Conservation (phyloP, 2,797 vertebrate genomes). For the Geotrypetes seraphini region DNA sequence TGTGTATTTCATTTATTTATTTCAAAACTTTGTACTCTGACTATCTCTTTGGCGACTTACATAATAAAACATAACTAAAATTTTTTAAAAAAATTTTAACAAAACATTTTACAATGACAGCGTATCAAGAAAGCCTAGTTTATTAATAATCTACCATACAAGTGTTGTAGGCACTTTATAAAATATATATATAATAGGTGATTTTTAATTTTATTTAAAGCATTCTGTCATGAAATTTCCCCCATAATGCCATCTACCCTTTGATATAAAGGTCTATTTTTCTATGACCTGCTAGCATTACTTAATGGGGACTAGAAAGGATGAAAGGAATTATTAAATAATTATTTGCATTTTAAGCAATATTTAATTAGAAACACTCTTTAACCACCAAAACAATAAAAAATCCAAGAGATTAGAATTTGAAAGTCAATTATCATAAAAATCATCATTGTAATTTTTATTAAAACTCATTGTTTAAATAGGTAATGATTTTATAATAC, state of each 20-base stretch:
- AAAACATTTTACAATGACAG: too few relatives aligned
- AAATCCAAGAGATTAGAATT: slow-evolving; percentile 83
- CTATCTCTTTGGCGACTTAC: too few relatives aligned
- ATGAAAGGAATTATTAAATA: slow-evolving; percentile 50
- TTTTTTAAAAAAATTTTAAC: too few relatives aligned
- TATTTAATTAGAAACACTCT: slow-evolving; percentile 92
- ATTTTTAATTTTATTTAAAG: too few relatives aligned
- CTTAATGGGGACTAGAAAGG: slow-evolving; percentile 49
- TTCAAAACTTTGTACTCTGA: too few relatives aligned
- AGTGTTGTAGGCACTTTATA: too few relatives aligned
- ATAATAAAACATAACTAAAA: too few relatives aligned
- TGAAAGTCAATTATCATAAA: slow-evolving; percentile 99
- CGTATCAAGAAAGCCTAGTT: too few relatives aligned
- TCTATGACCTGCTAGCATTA: slow-evolving; percentile 54
- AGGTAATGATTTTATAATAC: slow-evolving; percentile 99
- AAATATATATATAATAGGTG: too few relatives aligned
- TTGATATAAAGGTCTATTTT: slow-evolving; percentile 35
- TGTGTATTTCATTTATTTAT: too few relatives aligned
- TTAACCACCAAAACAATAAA: slow-evolving; percentile 84
- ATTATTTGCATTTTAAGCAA: slow-evolving; percentile 83
- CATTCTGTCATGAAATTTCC: too few relatives aligned
- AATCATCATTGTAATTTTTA: slow-evolving; percentile 99
- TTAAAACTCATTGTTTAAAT: slow-evolving; percentile 96
- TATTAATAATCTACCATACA: too few relatives aligned
- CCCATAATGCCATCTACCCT: slow-evolving; percentile 38